These are phyloP conservation scores for Beris morrisii DNA, from an alignment of 2,888 invertebrate genomes.

Conservation along the genomic window DNA sequence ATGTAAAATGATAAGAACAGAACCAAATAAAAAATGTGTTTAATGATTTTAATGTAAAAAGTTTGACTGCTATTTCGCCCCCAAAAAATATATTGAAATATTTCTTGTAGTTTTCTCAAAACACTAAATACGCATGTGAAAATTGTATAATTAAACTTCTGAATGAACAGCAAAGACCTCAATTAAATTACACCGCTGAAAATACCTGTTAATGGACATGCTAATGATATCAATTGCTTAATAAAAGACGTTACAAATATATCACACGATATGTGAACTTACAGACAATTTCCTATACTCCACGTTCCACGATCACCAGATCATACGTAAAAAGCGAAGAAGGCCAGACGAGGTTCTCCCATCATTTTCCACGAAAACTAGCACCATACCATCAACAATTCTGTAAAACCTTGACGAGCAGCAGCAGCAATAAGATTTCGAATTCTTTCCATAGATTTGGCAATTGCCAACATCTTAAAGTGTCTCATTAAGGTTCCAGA, in stretches of 20 bases:
- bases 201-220: no score
- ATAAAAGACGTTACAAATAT: constrained; percentile 8
- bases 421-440: constrained; percentile 7
- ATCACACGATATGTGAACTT: constrained; percentile 11
- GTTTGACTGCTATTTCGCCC: no score
- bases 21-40: no score
- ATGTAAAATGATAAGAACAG: no score
- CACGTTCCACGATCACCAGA: not conserved
- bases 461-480: not conserved
- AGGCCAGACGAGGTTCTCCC: constrained; percentile 19
- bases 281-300: not conserved
- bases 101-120: no score
- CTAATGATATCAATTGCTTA: no score
- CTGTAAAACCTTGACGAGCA: constrained; percentile 10
- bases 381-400: not conserved
- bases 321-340: constrained; percentile 8
- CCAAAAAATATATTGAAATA: no score
- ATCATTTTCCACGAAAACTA: constrained; percentile 13
- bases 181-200: no score
- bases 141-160: no score
- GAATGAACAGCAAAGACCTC: no score
- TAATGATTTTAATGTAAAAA: no score
- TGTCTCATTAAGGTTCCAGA: constrained; percentile 7
- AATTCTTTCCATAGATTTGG: constrained; percentile 23
- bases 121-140: no score